Evolutionary conservation across 92 coral and sea anemone species (phyloP), one percentile per base, ranked within the genome.

Genomic region (Porites lobata): DNA sequence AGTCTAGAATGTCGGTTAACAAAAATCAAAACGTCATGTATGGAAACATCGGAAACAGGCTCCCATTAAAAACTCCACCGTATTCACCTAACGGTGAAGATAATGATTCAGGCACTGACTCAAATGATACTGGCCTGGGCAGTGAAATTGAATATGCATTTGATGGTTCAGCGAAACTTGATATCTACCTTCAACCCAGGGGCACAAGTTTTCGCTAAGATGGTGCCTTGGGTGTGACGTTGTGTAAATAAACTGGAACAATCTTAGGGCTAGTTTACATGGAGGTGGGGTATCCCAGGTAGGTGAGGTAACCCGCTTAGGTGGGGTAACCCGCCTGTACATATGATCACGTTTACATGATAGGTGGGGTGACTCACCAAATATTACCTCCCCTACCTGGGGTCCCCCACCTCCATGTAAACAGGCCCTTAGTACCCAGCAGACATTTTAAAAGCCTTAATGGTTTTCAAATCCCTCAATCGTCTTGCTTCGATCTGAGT

Each of bases 131-230:
- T 66, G 95, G 95, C 17, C 65, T 92, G 4, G 95, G 95, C 20
- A 92, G 90, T 38, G 95, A 89, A 19, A 69, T 92, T 20, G 94
- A 87, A 74, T 92, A 88, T 74, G 75, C 90, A n/a, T 19, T 77
- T 52, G 75, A 85, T 29, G 88, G 95, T 56, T 82, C 83, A 24
- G 79, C 91, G n/a, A 92, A 89, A 68, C 80, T 92, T 12, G 95
- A 92, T 76, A 86, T 89, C 10, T 92, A 79, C 69, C 86, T 92
- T 50, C 91, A 92, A 50, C 93, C 91, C 17, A 57, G 88, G 26
- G 50, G 73, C 56, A 14, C 50, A 19, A 63, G 73, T 65, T 63
- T 22, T 14, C 70, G 75, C 50, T 14, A 38, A 61, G 26, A 3
- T 15, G 9, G 26, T 29, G 24, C 13, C 19, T 78, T 63, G 72